These are phyloP conservation scores for Noctua pronuba DNA, from an alignment of 2,888 invertebrate genomes.

Conservation along the genomic window DNA sequence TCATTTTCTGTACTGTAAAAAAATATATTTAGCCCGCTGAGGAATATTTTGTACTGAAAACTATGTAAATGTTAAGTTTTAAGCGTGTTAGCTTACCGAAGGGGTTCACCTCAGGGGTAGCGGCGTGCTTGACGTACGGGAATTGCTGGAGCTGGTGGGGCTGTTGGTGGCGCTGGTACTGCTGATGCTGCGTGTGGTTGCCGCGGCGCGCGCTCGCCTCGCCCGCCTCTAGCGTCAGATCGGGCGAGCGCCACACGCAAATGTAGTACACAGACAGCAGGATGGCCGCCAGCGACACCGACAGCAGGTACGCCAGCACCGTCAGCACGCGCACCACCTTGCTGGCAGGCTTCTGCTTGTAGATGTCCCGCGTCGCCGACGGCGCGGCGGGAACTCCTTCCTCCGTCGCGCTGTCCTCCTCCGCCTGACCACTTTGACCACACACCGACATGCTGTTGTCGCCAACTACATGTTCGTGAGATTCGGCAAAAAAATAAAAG, in stretches of 20 bases:
- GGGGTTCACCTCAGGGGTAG: neutral
- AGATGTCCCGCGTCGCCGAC: conserved; percentile 75
- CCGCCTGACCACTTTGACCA: conserved; percentile 78
- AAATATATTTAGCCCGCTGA: neutral
- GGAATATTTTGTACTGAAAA: neutral
- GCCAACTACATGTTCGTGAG: conserved; percentile 74
- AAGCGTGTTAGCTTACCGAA: conserved; percentile 41
- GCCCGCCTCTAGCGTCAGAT: conserved; percentile 80
- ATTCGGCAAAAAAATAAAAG: conserved; percentile 68
- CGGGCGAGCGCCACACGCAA: conserved; percentile 94
- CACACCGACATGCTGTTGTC: conserved; percentile 82
- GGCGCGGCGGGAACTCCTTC: conserved; percentile 50
- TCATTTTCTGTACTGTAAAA: neutral
- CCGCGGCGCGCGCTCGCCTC: conserved; percentile 70
- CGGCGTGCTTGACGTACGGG: neutral
- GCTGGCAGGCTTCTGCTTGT: conserved; percentile 85
- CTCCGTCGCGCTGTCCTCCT: conserved; percentile 66
- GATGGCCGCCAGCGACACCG: conserved; percentile 96
- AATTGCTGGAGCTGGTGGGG: neutral
- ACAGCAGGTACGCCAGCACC: conserved; percentile 94
- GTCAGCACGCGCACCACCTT: conserved; percentile 92
- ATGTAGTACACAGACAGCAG: conserved; percentile 95
- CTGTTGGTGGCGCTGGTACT: conserved; percentile 22
- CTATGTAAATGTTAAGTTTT: neutral
- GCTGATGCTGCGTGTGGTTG: conserved; percentile 49